Evolutionary conservation across 1,140 invertebrate species (phyloP), one percentile per base, ranked within the genome.

Genomic region (Anastrepha ludens): DNA sequence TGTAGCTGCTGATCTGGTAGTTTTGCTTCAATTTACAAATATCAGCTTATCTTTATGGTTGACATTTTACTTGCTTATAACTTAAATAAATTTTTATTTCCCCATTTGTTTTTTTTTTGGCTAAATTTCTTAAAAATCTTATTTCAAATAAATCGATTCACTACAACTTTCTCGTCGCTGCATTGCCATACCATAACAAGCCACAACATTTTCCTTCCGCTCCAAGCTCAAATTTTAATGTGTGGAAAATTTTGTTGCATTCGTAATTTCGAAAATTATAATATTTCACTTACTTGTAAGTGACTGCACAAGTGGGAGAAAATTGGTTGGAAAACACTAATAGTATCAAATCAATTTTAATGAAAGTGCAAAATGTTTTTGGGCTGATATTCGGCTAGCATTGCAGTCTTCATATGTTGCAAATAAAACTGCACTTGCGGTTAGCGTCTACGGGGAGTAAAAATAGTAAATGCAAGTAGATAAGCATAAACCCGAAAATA

Each of bases 181-280:
- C 2, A 20, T 4, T 2, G 70, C 44, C 5, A 29, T 20, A 20
- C 64, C 5, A 3, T n/a, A 17, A 74, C 44, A 74, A 3, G 70
- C 44, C 44, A 50, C 70, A 74, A 47, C 44, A 74, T 17, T 74
- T 74, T 74, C 44, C 70, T 74, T 74, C 70, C 70, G 70, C 70
- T 47, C 7, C 41, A 13, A 0, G 44, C 70, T 5, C 44, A 47
- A 74, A 47, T 74, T 74, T 47, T 1, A 74, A 74, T 47, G 17
- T 74, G 44, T 47, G 41, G 17, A 47, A 74, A 47, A 50, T 47
- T 20, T 17, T 41, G 2, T 5, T 8, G 8, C 3, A 17, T 3
- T 74, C 9, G 29, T 29, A 29, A 29, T 29, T 29, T 29, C 29
- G 29, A 29, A 29, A 29, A 29, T 29, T 29, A 29, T 29, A 29